Evolutionary conservation across 2,888 invertebrate genomes (phyloP).

Genomic region (Synergus laeviventris): DNA sequence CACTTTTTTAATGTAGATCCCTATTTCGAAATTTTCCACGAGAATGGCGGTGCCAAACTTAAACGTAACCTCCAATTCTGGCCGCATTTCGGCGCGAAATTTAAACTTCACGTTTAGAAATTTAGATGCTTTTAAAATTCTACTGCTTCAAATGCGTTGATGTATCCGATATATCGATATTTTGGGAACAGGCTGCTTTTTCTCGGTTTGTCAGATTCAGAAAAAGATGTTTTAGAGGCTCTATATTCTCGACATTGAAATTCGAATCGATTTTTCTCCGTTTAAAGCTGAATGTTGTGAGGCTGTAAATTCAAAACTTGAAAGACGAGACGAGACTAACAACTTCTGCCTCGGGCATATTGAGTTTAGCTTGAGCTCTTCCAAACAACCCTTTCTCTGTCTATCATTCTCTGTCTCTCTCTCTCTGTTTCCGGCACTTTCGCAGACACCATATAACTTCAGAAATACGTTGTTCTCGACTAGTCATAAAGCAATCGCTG

Average conservation of each 20-base stretch:
- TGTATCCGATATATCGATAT: too few species aligned
- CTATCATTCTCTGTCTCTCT: background rate
- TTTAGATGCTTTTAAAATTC: too few species aligned
- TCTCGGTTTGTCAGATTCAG: background rate
- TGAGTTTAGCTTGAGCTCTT: conserved; percentile 56
- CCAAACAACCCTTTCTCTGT: conserved; percentile 46
- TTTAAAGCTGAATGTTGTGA: conserved; percentile 46
- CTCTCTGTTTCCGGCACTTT: conserved; percentile 43
- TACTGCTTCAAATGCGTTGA: too few species aligned
- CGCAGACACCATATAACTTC: conserved; percentile 51
- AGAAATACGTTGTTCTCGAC: conserved; percentile 49
- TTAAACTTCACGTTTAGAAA: too few species aligned
- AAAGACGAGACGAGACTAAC: conserved; percentile 58
- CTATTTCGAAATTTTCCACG: too few species aligned
- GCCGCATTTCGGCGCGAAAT: too few species aligned
- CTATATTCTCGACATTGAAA: conserved; percentile 46
- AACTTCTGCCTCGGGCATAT: conserved; percentile 60
- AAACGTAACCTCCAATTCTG: too few species aligned
- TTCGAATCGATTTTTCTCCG: conserved; percentile 51
- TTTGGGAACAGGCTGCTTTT: too few species aligned
- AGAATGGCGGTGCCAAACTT: too few species aligned
- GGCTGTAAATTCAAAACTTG: conserved; percentile 56
- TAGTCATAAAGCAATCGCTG: conserved; percentile 42
- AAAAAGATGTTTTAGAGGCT: background rate
- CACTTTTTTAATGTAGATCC: too few species aligned